phyloP scores from a whole-genome alignment of 92 coral and sea anemone species.

The Virgularia gustaviana region DNA sequence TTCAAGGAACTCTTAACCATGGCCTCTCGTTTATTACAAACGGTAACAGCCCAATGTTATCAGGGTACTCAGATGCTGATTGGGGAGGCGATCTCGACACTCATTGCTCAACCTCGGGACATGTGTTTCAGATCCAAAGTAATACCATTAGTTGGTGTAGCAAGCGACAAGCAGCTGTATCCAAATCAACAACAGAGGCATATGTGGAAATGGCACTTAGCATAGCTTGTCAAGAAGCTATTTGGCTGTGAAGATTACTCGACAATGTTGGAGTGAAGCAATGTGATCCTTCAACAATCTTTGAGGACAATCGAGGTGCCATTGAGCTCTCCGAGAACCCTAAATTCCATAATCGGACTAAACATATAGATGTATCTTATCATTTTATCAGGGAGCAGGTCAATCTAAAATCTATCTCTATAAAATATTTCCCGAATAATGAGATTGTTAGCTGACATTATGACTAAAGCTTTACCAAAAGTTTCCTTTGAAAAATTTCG shows the following conservation, averaged over 20 bases:
- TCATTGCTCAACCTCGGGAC: slow-evolving; percentile 26
- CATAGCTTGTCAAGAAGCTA: slow-evolving; percentile 29
- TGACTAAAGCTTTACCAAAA: no score
- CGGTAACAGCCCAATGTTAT: background rate
- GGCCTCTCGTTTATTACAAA: slow-evolving; percentile 2
- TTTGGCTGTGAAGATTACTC: slow-evolving; percentile 38
- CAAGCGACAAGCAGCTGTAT: slow-evolving; percentile 30
- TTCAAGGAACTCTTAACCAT: slow-evolving; percentile 4
- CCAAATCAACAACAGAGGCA: slow-evolving; percentile 32
- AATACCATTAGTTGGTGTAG: slow-evolving; percentile 30
- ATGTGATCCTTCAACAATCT: slow-evolving; percentile 25
- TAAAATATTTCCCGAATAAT: no score
- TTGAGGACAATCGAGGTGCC: slow-evolving; percentile 34
- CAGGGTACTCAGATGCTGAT: slow-evolving; percentile 37
- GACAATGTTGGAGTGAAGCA: slow-evolving; percentile 19
- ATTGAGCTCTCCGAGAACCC: slow-evolving; percentile 32
- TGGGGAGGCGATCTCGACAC: slow-evolving; percentile 35
- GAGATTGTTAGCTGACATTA: no score
- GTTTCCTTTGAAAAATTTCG: no score
- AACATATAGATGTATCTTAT: no score
- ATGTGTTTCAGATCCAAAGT: slow-evolving; percentile 35
- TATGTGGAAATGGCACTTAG: slow-evolving; percentile 2
- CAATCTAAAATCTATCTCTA: no score
- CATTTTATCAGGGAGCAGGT: no score
- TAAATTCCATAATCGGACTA: no score